A percentile compares a stretch with the other conserved stretches of the same genome.
Evolutionary conservation across 2,888 invertebrate species (phyloP).

Genomic region (Chesias legatella): DNA sequence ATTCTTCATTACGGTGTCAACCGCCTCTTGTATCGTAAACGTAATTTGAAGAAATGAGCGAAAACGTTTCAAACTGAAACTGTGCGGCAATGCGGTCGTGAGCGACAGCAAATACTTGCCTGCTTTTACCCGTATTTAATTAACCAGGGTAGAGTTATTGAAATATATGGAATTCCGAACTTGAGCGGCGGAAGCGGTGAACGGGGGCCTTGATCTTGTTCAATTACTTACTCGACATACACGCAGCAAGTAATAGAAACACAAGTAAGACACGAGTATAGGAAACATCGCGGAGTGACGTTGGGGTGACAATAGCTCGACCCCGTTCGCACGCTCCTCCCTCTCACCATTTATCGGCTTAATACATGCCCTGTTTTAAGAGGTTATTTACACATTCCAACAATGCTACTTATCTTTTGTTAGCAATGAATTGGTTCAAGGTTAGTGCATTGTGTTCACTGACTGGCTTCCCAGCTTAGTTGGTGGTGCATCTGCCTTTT

Average conservation of each 20-base stretch:
- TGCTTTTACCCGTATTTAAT: constrained; percentile 27
- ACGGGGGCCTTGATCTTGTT: constrained; percentile 68
- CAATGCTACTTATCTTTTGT: constrained; percentile 4
- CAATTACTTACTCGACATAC: constrained; percentile 31
- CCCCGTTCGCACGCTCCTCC: constrained; percentile 73
- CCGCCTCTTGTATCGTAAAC: constrained; percentile 18
- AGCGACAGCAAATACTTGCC: constrained; percentile 25
- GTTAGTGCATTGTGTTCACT: not conserved
- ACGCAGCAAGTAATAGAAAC: constrained; percentile 13
- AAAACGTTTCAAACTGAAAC: constrained; percentile 23
- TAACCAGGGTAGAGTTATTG: constrained; percentile 23
- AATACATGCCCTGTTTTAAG: constrained; percentile 53
- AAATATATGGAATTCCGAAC: constrained; percentile 49
- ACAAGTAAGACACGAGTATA: constrained; percentile 35
- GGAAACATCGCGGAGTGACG: constrained; percentile 58
- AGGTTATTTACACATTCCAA: constrained; percentile 47
- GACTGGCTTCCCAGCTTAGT: too few relatives aligned
- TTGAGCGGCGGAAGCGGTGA: constrained; percentile 66
- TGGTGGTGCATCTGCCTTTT: too few relatives aligned
- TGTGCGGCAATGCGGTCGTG: constrained; percentile 25
- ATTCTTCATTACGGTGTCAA: constrained; percentile 22
- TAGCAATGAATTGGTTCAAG: constrained; percentile 5
- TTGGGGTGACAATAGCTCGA: constrained; percentile 63
- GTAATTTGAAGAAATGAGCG: constrained; percentile 22
- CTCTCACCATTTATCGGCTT: constrained; percentile 65